Evolutionary conservation across 2,797 vertebrate species (phyloP).

Genomic region (Harpagifer antarcticus): DNA sequence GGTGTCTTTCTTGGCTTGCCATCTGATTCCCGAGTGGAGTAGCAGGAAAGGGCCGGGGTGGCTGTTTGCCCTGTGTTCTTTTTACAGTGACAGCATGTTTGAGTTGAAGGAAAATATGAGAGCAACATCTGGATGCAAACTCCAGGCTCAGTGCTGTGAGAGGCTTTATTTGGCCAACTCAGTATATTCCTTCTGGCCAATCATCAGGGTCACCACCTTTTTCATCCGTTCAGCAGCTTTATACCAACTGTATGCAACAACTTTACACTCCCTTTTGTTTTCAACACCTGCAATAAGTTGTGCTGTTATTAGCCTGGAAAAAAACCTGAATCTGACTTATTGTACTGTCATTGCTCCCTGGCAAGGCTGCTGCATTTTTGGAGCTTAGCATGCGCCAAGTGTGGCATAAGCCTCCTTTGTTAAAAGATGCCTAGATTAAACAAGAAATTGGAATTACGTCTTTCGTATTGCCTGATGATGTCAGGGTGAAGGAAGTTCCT

Average conservation of each 20-base stretch:
- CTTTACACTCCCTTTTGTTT: slow-evolving; percentile 15
- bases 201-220: slow-evolving; percentile 35
- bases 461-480: slow-evolving; percentile 39
- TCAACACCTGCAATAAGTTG: not conserved
- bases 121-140: slow-evolving; percentile 75
- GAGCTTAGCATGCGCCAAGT: slow-evolving; percentile 26
- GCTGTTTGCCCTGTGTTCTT: slow-evolving; percentile 63
- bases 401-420: slow-evolving; percentile 28
- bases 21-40: slow-evolving; percentile 39
- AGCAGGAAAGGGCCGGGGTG: slow-evolving; percentile 51
- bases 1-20: slow-evolving; percentile 18
- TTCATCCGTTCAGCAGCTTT: slow-evolving; percentile 43
- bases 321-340: slow-evolving; percentile 24
- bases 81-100: slow-evolving; percentile 65
- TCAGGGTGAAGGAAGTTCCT: slow-evolving; percentile 8
- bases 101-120: slow-evolving; percentile 76
- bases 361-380: slow-evolving; percentile 33
- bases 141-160: slow-evolving; percentile 50
- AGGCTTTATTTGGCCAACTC: slow-evolving; percentile 35
- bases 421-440: slow-evolving; percentile 30
- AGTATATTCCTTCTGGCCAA: slow-evolving; percentile 35
- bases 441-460: slow-evolving; percentile 42
- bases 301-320: slow-evolving; percentile 17
- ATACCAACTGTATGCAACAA: slow-evolving; percentile 19
- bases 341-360: slow-evolving; percentile 5